Evolutionary conservation across 1,140 invertebrate genomes (phyloP).

Genomic region (Calycopis cecrops): DNA sequence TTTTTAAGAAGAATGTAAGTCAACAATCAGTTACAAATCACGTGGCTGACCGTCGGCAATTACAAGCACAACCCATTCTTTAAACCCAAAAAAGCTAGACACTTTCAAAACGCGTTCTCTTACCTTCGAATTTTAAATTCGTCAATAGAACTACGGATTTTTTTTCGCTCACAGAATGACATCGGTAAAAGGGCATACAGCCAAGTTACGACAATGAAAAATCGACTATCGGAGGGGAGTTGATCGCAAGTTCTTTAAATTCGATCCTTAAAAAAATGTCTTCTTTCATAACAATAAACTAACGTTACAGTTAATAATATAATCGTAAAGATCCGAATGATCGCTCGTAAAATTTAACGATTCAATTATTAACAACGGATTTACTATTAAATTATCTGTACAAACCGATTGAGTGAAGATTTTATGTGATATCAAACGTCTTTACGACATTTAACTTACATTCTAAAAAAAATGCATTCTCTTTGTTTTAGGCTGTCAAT

Average conservation of each 20-base stretch:
- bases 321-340: constrained; percentile 3
- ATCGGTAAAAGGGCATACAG: constrained; percentile 5
- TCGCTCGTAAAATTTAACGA: constrained; percentile 8
- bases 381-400: too few relatives aligned
- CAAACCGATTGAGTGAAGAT: too few relatives aligned
- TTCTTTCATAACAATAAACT: constrained; percentile 2
- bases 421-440: too few relatives aligned
- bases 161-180: constrained; percentile 6
- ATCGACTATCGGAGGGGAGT: constrained; percentile 1
- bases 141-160: background rate
- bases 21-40: background rate
- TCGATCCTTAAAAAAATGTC: background rate
- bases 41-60: background rate
- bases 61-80: background rate
- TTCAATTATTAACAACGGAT: constrained; percentile 2
- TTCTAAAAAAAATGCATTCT: too few relatives aligned
- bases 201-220: constrained; percentile 1
- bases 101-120: constrained; percentile 2
- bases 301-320: constrained; percentile 7
- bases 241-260: background rate
- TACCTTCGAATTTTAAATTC: background rate
- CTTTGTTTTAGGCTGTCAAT: too few relatives aligned
- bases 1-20: too few relatives aligned
- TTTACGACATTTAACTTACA: too few relatives aligned
- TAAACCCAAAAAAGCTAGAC: background rate